phyloP scores from a whole-genome alignment of 2,113 vertebrate genomes.

The Neomonachus schauinslandi region DNA sequence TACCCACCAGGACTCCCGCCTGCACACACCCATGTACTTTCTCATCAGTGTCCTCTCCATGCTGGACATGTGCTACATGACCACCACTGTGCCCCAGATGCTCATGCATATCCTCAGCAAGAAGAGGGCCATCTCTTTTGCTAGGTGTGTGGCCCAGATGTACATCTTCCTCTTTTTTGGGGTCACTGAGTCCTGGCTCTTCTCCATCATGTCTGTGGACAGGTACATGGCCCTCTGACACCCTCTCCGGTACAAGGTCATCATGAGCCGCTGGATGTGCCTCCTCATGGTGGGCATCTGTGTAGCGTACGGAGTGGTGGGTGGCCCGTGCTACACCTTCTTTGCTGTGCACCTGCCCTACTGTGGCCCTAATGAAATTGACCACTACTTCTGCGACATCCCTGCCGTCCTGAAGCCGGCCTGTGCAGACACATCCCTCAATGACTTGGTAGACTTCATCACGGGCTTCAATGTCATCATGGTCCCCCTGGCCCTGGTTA shows the following conservation, averaged over 20 bases:
- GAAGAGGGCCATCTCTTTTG: slow-evolving; percentile 72
- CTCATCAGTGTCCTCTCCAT: slow-evolving; percentile 69
- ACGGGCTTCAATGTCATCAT: slow-evolving; percentile 68
- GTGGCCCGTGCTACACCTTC: slow-evolving; percentile 55
- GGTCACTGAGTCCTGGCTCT: slow-evolving; percentile 64
- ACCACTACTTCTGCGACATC: slow-evolving; percentile 71
- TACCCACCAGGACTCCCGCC: slow-evolving; percentile 39
- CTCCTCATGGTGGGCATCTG: slow-evolving; percentile 62
- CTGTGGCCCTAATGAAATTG: slow-evolving; percentile 64
- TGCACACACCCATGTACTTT: slow-evolving; percentile 67
- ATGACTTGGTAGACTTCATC: slow-evolving; percentile 70
- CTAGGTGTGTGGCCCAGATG: slow-evolving; percentile 56
- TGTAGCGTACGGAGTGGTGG: slow-evolving; percentile 39
- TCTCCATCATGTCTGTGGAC: slow-evolving; percentile 63
- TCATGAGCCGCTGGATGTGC: slow-evolving; percentile 42
- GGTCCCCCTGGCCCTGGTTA: slow-evolving; percentile 58
- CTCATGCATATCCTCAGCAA: neutral
- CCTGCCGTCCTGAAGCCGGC: slow-evolving; percentile 66
- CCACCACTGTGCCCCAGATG: slow-evolving; percentile 70
- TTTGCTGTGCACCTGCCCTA: slow-evolving; percentile 63
- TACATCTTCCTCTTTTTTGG: slow-evolving; percentile 76
- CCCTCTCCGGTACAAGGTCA: slow-evolving; percentile 63
- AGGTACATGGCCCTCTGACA: slow-evolving; percentile 71
- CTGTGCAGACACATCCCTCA: slow-evolving; percentile 68
- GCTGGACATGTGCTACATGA: slow-evolving; percentile 67